Evolutionary conservation across 2,113 vertebrate genomes (phyloP).

Genomic region (Neoarius graeffei): DNA sequence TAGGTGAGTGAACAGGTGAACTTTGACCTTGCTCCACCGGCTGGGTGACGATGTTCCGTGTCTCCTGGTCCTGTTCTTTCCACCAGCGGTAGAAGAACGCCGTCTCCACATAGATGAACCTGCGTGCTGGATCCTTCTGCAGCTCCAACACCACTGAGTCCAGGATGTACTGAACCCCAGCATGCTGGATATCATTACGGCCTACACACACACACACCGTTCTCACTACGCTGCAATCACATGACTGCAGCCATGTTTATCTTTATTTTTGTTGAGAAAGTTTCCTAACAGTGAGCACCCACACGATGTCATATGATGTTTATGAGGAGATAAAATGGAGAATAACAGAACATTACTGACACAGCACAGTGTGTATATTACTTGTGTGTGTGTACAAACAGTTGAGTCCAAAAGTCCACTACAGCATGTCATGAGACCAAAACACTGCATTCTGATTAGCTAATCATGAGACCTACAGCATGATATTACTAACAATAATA

Average conservation of each 20-base stretch:
- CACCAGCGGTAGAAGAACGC: constrained; percentile 91
- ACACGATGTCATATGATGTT: not conserved
- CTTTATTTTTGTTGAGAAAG: not conserved
- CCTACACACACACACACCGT: constrained; percentile 55
- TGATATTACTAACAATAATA: too few relatives aligned
- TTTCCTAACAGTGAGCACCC: not conserved
- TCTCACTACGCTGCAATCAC: too few relatives aligned
- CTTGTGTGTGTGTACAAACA: not conserved
- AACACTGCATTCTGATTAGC: too few relatives aligned
- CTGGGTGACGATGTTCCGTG: constrained; percentile 64
- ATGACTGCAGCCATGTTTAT: too few relatives aligned
- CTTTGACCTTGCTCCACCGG: constrained; percentile 81
- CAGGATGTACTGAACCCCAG: constrained; percentile 89
- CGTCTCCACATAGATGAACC: constrained; percentile 89
- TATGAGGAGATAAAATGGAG: not conserved
- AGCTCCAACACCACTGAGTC: constrained; percentile 86
- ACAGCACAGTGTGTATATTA: not conserved
- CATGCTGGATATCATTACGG: constrained; percentile 79
- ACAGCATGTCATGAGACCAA: too few relatives aligned
- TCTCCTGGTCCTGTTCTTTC: constrained; percentile 73
- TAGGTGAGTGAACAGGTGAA: not conserved
- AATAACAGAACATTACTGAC: not conserved
- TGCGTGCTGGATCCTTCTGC: constrained; percentile 69
- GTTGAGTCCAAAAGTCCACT: too few relatives aligned
- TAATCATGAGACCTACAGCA: too few relatives aligned